phyloP scores from a whole-genome alignment of 2,888 invertebrate genomes.

The Drosophila mulleri region DNA sequence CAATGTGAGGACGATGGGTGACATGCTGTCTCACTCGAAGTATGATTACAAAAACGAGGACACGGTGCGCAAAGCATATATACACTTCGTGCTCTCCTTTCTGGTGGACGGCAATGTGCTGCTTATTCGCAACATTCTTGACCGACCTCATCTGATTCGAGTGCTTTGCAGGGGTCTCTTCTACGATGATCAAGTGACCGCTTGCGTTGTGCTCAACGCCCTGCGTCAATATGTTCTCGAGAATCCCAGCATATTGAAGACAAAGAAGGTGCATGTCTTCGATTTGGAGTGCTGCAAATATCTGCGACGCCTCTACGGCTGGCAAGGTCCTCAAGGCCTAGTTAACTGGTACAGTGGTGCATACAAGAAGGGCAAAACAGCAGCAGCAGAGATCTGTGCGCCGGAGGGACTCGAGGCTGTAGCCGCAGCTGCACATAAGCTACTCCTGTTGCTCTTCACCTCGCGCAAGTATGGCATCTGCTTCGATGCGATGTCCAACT shows the following conservation, averaged over 20 bases:
- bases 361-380: conserved; percentile 26
- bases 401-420: conserved; percentile 86
- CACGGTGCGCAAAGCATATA: conserved; percentile 90
- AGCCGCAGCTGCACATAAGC: conserved; percentile 87
- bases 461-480: conserved; percentile 91
- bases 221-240: conserved; percentile 89
- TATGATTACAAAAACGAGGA: conserved; percentile 84
- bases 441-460: conserved; percentile 91
- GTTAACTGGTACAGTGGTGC: conserved; percentile 81
- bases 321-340: conserved; percentile 89
- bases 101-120: conserved; percentile 90
- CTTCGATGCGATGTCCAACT: conserved; percentile 88
- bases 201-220: conserved; percentile 89
- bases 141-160: conserved; percentile 88
- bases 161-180: conserved; percentile 88
- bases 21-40: conserved; percentile 86
- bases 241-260: conserved; percentile 89
- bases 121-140: conserved; percentile 89
- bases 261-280: conserved; percentile 90
- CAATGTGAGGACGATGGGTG: conserved; percentile 86
- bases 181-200: conserved; percentile 89
- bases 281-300: conserved; percentile 89
- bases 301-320: conserved; percentile 89
- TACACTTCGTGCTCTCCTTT: conserved; percentile 91
- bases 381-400: conserved; percentile 5